Evolutionary conservation across 2,113 vertebrate genomes (phyloP).

Genomic region (Mastomys coucha): DNA sequence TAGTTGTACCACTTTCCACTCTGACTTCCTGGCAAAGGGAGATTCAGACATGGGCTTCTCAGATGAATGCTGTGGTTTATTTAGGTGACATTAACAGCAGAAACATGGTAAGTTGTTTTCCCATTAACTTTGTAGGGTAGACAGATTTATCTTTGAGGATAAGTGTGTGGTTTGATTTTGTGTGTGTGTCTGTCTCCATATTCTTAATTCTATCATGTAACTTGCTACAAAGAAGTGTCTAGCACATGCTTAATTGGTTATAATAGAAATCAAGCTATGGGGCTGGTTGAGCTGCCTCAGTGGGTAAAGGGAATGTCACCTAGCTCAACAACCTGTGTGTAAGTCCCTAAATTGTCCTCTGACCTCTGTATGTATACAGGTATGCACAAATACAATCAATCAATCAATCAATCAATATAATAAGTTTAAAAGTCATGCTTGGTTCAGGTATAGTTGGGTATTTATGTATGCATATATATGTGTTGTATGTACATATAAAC

Average conservation of each 20-base stretch:
- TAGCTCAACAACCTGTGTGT: background rate
- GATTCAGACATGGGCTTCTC: conserved; percentile 96
- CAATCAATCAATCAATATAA: background rate
- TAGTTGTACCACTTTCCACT: conserved; percentile 98
- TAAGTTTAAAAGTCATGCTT: background rate
- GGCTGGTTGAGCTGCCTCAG: background rate
- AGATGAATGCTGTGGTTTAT: conserved; percentile 98
- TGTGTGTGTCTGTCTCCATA: background rate
- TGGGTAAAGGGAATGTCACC: background rate
- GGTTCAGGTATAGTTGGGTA: background rate
- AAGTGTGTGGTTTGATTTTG: background rate
- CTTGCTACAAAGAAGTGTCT: background rate
- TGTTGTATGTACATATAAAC: background rate
- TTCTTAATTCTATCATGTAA: background rate
- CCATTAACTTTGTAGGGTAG: conserved; percentile 26
- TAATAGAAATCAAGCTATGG: conserved; percentile 4
- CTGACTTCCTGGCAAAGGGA: conserved; percentile 99
- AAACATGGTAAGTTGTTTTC: conserved; percentile 92
- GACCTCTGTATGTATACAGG: background rate
- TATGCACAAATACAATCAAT: background rate
- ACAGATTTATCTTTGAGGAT: background rate
- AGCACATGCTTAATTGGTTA: background rate
- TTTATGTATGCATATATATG: background rate
- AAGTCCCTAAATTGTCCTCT: background rate
- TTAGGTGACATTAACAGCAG: conserved; percentile 98